Conservation (phyloP, 2,113 vertebrate species). For the Tor tambroides region DNA sequence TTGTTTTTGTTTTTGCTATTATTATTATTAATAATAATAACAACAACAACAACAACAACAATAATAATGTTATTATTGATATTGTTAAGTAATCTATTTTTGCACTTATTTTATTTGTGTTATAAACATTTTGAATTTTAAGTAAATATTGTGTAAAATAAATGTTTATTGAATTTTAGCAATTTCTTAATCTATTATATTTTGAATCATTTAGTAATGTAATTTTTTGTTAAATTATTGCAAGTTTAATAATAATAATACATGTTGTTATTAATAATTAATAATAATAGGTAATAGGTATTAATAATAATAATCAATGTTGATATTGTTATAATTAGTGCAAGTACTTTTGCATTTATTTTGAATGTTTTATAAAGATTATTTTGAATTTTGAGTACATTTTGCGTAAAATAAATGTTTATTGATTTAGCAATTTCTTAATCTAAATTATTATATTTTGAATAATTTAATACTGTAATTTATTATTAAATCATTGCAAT, state of each 20-base stretch:
- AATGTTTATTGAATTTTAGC: not conserved
- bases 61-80: no score
- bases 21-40: no score
- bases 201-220: not conserved
- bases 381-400: not conserved
- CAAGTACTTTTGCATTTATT: no score
- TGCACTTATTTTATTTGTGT: not conserved
- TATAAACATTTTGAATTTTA: not conserved
- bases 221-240: not conserved
- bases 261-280: no score
- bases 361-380: no score
- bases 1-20: no score
- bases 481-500: not conserved
- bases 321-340: not conserved
- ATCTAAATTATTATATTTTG: not conserved
- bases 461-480: not conserved
- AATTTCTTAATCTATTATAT: not conserved
- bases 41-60: no score
- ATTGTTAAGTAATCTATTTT: no score
- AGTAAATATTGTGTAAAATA: not conserved
- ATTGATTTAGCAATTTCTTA: not conserved
- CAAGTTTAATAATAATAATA: not conserved
- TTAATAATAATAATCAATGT: no score
- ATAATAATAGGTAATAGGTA: no score
- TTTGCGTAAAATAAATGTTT: not conserved